Base-by-base conservation (phyloP, 2,888 invertebrate species). In the Hofmannophila pseudospretella region DNA sequence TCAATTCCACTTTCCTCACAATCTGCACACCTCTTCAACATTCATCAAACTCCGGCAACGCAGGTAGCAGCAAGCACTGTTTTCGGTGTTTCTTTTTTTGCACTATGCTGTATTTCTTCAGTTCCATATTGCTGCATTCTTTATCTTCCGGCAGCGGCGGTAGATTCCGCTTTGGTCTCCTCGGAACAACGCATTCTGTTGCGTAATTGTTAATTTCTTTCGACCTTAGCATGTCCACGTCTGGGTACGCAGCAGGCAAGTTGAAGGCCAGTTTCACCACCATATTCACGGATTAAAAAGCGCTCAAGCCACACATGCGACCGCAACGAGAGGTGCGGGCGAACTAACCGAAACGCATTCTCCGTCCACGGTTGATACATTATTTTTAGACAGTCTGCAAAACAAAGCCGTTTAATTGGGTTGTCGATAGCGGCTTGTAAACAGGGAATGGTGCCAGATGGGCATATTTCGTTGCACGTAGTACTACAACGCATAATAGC, bases 131-230 rank as follows among this genome's bases (percentile, higher is more conserved):
- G 37, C 70, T 75, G 64, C 79, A 80, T 44, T 84, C 85, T 42
- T 76, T 78, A 46, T 84, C 84, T 45, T 85, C 85, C 0, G 80
- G 82, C 11, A 85, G 47, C 1, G 85, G 72, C 4, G 85, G 73
- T 2, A 85, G 51, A 25, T 59, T 66, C 23, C 80, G 62, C 44
- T 79, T 80, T 1, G 77, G 70, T 1, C 81, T 64, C 5, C 73
- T 58, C 5, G 82, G 81, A 11, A 77, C 49, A 9, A 81, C 74
- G 46, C 78, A 84, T 45, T 84, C 81, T 0, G 76, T 78, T 2
- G 69, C 72, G 32, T 70, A 79, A 42, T 51, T 56, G 34, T 73
- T 77, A n/a, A 66, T 48, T 28, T 80, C 81, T 30, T 77, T 82
- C 38, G 63, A 60, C 50, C 75, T 61, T 38, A 82, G 42, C 79